Conservation (phyloP, 2,797 vertebrate genomes). For the Diglossa cyanea region DNA sequence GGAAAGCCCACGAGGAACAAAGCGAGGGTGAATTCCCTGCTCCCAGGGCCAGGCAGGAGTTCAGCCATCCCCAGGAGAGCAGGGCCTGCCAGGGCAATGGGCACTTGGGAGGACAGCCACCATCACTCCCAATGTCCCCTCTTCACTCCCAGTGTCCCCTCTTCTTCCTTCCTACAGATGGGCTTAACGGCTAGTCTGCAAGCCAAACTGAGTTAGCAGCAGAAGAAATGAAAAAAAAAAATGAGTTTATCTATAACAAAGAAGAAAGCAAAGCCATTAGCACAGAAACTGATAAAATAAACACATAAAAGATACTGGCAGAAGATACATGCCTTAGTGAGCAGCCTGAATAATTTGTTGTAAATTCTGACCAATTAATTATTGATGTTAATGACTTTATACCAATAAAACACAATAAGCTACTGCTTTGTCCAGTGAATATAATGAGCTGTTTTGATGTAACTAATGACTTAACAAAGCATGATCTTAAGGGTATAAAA, state of each 20-base stretch:
- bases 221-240: not conserved
- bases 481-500: not conserved
- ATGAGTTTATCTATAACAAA: not conserved
- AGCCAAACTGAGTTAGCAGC: not conserved
- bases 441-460: not conserved
- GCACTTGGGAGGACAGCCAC: too few species aligned
- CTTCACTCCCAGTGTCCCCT: not conserved
- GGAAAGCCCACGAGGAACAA: rapidly evolving
- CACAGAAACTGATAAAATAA: not conserved
- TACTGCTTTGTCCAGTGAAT: not conserved
- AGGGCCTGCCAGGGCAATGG: rapidly evolving
- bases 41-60: not conserved
- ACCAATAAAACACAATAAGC: not conserved
- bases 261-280: not conserved
- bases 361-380: not conserved
- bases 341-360: not conserved
- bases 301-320: not conserved
- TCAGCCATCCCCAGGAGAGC: not conserved
- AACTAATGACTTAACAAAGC: not conserved
- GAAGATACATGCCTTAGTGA: not conserved
- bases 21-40: not conserved
- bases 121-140: rapidly evolving
- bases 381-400: not conserved
- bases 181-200: not conserved
- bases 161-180: rapidly evolving